Evolutionary conservation across 2,797 vertebrate species (phyloP).

Genomic region (Sitta carolinensis): DNA sequence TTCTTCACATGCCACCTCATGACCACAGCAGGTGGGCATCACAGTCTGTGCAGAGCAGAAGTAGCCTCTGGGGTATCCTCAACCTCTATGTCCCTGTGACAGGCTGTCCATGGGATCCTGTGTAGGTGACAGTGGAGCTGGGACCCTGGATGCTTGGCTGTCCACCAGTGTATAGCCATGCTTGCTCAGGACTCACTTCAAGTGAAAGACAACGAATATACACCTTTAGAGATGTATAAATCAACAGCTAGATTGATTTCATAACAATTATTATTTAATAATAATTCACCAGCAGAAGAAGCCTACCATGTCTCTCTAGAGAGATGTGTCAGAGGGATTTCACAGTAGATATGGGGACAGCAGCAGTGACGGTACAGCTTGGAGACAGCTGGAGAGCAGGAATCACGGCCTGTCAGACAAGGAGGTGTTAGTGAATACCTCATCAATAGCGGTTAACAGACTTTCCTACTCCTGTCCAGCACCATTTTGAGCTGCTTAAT

Average conservation of each 20-base stretch:
- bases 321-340: neutral
- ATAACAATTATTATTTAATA: neutral
- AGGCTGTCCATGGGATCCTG: rapidly evolving
- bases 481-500: neutral
- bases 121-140: neutral
- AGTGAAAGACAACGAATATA: neutral
- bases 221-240: neutral
- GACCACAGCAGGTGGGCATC: neutral
- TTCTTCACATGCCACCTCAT: neutral
- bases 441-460: neutral
- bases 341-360: rapidly evolving
- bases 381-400: neutral
- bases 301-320: neutral
- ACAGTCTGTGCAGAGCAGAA: neutral
- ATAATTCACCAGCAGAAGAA: neutral
- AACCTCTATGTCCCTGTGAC: neutral
- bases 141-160: neutral
- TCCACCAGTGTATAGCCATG: neutral
- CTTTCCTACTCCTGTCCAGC: neutral
- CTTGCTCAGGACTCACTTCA: neutral
- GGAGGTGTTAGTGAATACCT: neutral
- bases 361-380: rapidly evolving
- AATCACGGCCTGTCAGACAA: neutral
- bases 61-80: neutral
- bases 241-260: neutral